A percentile compares a stretch with the other conserved stretches of the same genome.
These are phyloP conservation scores for Salmo trutta DNA, from an alignment of 2,797 vertebrate species.

Conservation along the genomic window DNA sequence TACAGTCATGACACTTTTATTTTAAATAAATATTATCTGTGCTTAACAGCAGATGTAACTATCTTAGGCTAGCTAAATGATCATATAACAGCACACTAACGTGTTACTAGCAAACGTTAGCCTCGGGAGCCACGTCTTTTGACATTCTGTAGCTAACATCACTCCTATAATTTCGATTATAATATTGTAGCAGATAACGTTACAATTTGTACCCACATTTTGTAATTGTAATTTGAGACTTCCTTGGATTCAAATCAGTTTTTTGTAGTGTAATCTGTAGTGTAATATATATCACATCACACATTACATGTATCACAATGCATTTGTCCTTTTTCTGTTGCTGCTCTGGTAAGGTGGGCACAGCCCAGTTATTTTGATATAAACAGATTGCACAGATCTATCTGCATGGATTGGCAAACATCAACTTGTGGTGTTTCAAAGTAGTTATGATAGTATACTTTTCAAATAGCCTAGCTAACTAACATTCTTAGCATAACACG, in stretches of 20 bases:
- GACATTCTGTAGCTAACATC: neutral
- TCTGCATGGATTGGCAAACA: neutral
- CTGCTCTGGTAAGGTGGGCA: neutral
- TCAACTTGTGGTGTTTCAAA: neutral
- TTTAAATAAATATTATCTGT: too few species aligned
- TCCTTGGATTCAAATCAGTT: neutral
- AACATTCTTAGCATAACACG: too few species aligned
- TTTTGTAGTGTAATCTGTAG: neutral
- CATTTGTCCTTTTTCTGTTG: neutral
- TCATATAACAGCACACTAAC: neutral
- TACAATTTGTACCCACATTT: neutral
- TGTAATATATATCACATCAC: neutral
- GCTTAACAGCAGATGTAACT: too few species aligned
- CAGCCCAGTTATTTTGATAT: neutral
- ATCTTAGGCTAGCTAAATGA: neutral
- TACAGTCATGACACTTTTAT: too few species aligned
- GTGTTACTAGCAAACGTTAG: neutral
- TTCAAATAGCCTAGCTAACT: too few species aligned
- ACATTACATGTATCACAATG: too few species aligned
- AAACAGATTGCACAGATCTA: neutral
- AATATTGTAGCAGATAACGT: neutral
- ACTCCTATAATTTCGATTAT: neutral
- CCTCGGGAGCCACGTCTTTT: neutral
- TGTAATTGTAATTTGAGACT: neutral
- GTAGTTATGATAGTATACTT: too few species aligned